Base-by-base conservation (phyloP, 2,797 vertebrate genomes). In the Hephaestus fuliginosus region DNA sequence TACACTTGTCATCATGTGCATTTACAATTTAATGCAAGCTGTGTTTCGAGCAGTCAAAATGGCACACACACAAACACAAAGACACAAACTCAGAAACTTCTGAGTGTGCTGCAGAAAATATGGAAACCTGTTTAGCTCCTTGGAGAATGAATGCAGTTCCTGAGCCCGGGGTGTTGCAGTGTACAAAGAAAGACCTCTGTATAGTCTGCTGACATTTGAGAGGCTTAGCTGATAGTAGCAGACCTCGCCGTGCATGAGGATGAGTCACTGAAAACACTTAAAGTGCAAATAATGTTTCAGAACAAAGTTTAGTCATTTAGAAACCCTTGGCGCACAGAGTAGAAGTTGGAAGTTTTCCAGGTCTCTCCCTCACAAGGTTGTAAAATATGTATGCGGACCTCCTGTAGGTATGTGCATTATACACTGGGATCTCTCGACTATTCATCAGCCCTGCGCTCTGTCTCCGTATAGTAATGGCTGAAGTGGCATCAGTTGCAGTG, bases 401-500 rank as follows among this genome's bases (percentile, higher is more conserved):
- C 53, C 68, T 86, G 18, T 72, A 78, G 61, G 57, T 79, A 5
- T 43, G 51, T 78, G 62, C 46, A 57, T 67, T 66, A 78, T 48
- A 70, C 62, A 72, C 51, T 25, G 64, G 72, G 43, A 67, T 28
- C 63, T 49, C 62, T 48, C 44, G 51, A 74, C 69, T 72, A 65
- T 78, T 89, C 67, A 73, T 69, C 61, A 72, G 60, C 62, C 48
- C 64, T 41, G 41, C 49, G 0, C 60, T 62, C 80, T 8, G 60
- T 73, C 79, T 82, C 22, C n/a, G 68, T 71, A 3, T 70, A 39
- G 22, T 66, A 66, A 41, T 36, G 74, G 72, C 80, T 84, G 48
- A 78, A 63, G 77, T 82, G 83, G 77, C 78, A 62, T 71, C 70
- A 22, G 57, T 91, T 92, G 76, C 77, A 62, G 41, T 67, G 73